A percentile compares a stretch with the other conserved stretches of the same genome.
Evolutionary conservation across 2,113 vertebrate species (phyloP).

Genomic region (Eurypyga helias): DNA sequence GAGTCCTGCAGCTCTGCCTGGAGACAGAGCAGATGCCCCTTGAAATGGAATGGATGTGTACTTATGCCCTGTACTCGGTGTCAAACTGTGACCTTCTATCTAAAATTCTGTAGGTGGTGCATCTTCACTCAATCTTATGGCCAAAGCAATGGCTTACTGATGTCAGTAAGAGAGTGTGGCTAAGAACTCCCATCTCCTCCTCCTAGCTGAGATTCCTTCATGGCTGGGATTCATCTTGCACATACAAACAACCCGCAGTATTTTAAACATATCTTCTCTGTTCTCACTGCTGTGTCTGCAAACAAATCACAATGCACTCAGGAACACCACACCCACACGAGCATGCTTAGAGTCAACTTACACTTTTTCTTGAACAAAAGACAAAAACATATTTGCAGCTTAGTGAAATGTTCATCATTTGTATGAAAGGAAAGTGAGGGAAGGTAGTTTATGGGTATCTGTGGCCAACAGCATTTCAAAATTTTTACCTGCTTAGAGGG

Average conservation of each 20-base stretch:
- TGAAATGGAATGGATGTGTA: neutral
- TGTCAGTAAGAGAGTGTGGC: neutral
- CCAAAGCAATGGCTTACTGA: neutral
- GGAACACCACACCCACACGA: neutral
- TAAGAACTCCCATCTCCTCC: neutral
- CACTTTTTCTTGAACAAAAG: neutral
- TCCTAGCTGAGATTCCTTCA: neutral
- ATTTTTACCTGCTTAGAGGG: neutral
- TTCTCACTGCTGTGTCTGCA: neutral
- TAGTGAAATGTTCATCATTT: neutral
- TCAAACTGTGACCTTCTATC: neutral
- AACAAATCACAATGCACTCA: neutral
- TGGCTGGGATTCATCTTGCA: neutral
- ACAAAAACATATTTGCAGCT: neutral
- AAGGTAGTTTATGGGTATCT: neutral
- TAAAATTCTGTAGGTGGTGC: neutral
- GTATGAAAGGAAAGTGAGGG: neutral
- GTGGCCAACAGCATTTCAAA: neutral
- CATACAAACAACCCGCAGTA: neutral
- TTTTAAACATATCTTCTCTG: neutral
- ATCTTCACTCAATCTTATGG: neutral
- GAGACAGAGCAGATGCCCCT: neutral
- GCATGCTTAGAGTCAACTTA: neutral
- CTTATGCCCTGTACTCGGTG: accelerated
- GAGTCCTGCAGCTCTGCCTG: constrained; percentile 45